Percentiles rank a stretch among this genome's conserved stretches.
These are phyloP conservation scores for Drosophila equinoxialis DNA, from an alignment of 1,140 invertebrate genomes.

Conservation along the genomic window DNA sequence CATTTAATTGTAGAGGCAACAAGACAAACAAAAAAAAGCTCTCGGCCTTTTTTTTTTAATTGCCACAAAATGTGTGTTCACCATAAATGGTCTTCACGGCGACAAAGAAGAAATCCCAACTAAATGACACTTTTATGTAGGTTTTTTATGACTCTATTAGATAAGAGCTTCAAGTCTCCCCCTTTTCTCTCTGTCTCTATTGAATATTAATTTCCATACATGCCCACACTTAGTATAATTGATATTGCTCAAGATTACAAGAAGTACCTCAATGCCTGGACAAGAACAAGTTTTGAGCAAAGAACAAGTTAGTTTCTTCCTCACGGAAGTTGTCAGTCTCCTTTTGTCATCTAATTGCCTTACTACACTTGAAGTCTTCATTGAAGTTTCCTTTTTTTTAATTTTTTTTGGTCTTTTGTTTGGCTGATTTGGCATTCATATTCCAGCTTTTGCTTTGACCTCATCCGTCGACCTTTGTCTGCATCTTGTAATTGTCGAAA, in stretches of 20 bases:
- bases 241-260: conserved; percentile 51
- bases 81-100: conserved; percentile 51
- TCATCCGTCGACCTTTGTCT: conserved; percentile 40
- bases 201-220: conserved; percentile 60
- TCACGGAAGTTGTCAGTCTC: conserved; percentile 32
- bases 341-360: conserved; percentile 46
- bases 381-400: conserved; percentile 27
- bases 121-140: conserved; percentile 29
- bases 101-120: conserved; percentile 16
- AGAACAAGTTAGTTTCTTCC: conserved; percentile 54
- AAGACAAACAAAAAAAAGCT: conserved; percentile 7
- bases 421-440: conserved; percentile 3
- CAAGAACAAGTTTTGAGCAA: conserved; percentile 30
- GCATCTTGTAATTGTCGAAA: conserved; percentile 63
- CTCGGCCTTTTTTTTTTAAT: conserved; percentile 56
- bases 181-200: conserved; percentile 33
- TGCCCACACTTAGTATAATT: conserved; percentile 70
- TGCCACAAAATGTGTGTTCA: conserved; percentile 60
- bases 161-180: conserved; percentile 42
- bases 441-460: conserved; percentile 44
- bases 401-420: background rate
- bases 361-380: conserved; percentile 10
- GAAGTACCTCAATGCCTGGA: conserved; percentile 1
- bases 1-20: conserved; percentile 64
- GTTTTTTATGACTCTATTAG: conserved; percentile 75